Percentiles rank a stretch among this genome's conserved stretches.
Conservation (phyloP, 2,888 invertebrate species). For the Syritta pipiens region DNA sequence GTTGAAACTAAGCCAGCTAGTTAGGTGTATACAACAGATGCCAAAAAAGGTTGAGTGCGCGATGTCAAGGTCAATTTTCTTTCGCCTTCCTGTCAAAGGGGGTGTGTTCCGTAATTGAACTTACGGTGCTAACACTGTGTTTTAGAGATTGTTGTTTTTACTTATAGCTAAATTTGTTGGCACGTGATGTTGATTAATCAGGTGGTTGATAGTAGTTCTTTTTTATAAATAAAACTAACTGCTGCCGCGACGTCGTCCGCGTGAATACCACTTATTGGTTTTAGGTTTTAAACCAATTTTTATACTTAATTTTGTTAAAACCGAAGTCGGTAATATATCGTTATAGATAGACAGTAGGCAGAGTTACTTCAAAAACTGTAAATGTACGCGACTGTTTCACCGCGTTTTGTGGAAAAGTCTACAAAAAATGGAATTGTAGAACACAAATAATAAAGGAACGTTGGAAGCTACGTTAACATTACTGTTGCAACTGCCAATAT, state of each 20-base stretch:
- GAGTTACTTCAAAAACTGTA: no score
- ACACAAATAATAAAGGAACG: no score
- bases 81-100: constrained; percentile 10
- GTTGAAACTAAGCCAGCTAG: not conserved
- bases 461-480: no score
- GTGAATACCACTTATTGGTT: constrained; percentile 17
- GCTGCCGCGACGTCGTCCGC: no score
- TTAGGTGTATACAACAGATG: not conserved
- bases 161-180: constrained; percentile 24
- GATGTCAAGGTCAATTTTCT: constrained; percentile 41
- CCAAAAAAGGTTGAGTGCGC: constrained; percentile 48
- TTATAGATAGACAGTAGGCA: no score
- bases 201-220: constrained; percentile 55
- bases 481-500: no score
- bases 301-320: no score
- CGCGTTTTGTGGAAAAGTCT: no score
- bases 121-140: not conserved
- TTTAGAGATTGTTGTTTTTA: constrained; percentile 7
- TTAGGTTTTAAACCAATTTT: no score
- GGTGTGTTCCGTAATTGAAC: constrained; percentile 33
- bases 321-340: no score
- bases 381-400: no score
- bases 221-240: constrained; percentile 50
- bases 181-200: constrained; percentile 63
- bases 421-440: no score